Base-by-base conservation (phyloP, 2,888 invertebrate genomes). In the Coelogynopora nodosa region DNA sequence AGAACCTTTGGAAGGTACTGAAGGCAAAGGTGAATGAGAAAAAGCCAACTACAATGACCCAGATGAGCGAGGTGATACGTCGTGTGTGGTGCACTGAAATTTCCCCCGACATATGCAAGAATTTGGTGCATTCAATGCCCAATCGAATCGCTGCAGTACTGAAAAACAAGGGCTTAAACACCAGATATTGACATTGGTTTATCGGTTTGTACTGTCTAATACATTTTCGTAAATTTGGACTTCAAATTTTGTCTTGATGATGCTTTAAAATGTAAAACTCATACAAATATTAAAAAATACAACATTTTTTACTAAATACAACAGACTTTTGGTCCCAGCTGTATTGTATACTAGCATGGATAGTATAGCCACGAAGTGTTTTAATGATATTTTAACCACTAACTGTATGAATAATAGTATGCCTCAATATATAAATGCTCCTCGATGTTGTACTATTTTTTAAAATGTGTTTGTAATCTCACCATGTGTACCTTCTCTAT, bases 71-170 rank as follows among this genome's bases (percentile, higher is more conserved):
- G 5, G 80, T n/a, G n/a, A 80, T 80, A 80, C 80, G 2, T 10
- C n/a, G 28, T 80, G 80, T 80, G 80, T 80, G 80, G 80, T 80
- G 80, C 26, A 80, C 80, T 26, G 80, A 80, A 2, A 80, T 80
- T 80, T 80, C 80, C 28, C 2, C 80, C 2, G 80, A 80, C 80
- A 26, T 80, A n/a, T 80, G 80, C 80, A 80, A 80, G 80, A 80
- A 80, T 80, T 80, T 80, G 80, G 80, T 80, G 80, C 80, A 80
- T n/a, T 80, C 80, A 80, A 80, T 80, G 80, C 80, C 80, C 80
- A 2, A 80, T 80, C 80, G 80, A 80, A 80, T 80, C 80, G 80
- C 23, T 80, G 80, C 2, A n/a, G 80, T 80, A 80, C 80, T 80
- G 80, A 80, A 80, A 10, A 80, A 80, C 5, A 80, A 27, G 28